Base-by-base conservation (phyloP, 2,113 vertebrate species). In the Gila orcuttii region DNA sequence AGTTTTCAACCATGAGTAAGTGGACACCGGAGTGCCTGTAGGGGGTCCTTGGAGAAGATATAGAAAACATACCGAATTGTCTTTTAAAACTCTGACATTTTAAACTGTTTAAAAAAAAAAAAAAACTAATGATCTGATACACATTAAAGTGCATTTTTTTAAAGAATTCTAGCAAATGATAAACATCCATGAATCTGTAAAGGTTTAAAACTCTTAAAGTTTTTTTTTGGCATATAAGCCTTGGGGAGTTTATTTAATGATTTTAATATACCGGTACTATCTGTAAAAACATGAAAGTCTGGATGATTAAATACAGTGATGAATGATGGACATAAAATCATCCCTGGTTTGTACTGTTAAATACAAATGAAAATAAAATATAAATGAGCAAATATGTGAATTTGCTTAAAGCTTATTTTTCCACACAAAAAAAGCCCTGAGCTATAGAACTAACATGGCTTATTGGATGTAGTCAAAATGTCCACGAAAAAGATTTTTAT, bases 261-360 rank as follows among this genome's bases (percentile, higher is more conserved):
- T 25, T 15, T 45, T 23, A 45, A 39, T 69, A 21, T 74, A 42
- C 42, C 42, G 42, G 42, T 42, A 25, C 15, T 74, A 15, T 45
- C 4, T 45, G 36, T 39, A 69, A 23, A 42, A 69, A 36, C 31
- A 69, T 19, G 68, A 42, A 36, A 42, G 36, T 60, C 9, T 62
- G 6, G 45, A 66, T 82, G 3, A 77, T 33, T 68, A 85, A 85
- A 85, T 78, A 13, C n/a, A 52, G n/a, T 11, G 15, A 68, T 79
- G 52, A 79, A 57, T 47, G 66, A 85, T 45, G 50, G 31, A 42
- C 60, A 52, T 21, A 52, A 23, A 64, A 68, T 11, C 59, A 39
- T 55, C 33, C 17, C 33, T 39, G 68, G 9, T 52, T 55, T 64
- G n/a, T 79, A 71, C 66, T 10, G 73, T 45, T 31, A 77, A 68